phyloP scores from a whole-genome alignment of 2,113 vertebrate genomes.

The Eleginops maclovinus region DNA sequence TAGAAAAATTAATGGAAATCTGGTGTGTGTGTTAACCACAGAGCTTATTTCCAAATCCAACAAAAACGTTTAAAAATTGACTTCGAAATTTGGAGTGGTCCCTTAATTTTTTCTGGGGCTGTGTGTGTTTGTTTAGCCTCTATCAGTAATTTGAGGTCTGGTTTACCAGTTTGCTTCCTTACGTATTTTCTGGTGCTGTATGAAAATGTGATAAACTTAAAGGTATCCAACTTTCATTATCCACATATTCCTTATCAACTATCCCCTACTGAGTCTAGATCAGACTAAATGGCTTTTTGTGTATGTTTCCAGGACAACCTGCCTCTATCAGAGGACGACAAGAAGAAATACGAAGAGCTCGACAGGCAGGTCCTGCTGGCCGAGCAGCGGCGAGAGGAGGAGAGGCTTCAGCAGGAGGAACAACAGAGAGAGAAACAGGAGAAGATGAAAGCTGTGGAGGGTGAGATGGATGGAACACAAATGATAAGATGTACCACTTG shows the following conservation, averaged over 20 bases:
- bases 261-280: background rate
- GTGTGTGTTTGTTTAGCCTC: background rate
- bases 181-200: background rate
- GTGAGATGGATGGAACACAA: slow-evolving; percentile 79
- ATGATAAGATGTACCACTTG: background rate
- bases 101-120: too few relatives aligned
- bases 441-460: slow-evolving; percentile 94
- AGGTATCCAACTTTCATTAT: background rate
- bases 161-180: background rate
- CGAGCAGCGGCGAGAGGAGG: slow-evolving; percentile 93
- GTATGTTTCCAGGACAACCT: slow-evolving; percentile 81
- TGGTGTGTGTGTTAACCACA: too few relatives aligned
- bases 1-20: too few relatives aligned
- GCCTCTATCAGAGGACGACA: slow-evolving; percentile 82
- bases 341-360: slow-evolving; percentile 91
- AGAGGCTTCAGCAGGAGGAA: slow-evolving; percentile 91
- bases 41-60: too few relatives aligned
- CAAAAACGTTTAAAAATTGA: too few relatives aligned
- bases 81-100: too few relatives aligned
- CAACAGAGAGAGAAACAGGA: slow-evolving; percentile 91
- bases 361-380: slow-evolving; percentile 92
- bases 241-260: background rate
- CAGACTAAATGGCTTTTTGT: slow-evolving; percentile 18
- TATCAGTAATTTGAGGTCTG: background rate
- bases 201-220: background rate